phyloP scores from a whole-genome alignment of 2,797 vertebrate genomes.

The Lycodopsis pacificus region DNA sequence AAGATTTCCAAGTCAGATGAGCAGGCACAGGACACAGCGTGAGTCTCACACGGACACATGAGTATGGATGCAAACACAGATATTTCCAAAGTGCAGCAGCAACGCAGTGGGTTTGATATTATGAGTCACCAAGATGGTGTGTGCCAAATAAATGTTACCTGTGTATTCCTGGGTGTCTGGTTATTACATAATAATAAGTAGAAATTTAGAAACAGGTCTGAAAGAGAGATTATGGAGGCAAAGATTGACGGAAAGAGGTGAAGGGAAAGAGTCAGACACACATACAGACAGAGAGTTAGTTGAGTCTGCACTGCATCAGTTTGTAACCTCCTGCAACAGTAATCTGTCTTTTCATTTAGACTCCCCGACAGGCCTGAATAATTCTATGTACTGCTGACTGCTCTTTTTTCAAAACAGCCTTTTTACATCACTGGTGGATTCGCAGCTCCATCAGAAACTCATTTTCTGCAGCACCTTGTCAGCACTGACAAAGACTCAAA shows the following conservation, averaged over 20 bases:
- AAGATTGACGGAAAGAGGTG: conserved; percentile 21
- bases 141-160: not conserved
- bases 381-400: conserved; percentile 65
- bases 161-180: conserved; percentile 4
- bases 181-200: not conserved
- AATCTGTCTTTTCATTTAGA: conserved; percentile 62
- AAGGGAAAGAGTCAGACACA: conserved; percentile 7
- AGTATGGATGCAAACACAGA: conserved; percentile 22
- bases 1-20: conserved; percentile 97
- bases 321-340: conserved; percentile 55
- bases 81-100: not conserved
- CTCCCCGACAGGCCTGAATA: conserved; percentile 54
- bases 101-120: not conserved
- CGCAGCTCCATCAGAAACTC: conserved; percentile 48
- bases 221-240: conserved; percentile 31
- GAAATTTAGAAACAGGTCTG: conserved; percentile 2
- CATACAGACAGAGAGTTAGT: conserved; percentile 50
- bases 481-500: conserved; percentile 46
- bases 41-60: conserved; percentile 79
- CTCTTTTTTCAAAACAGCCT: conserved; percentile 36
- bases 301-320: conserved; percentile 52
- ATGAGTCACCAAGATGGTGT: conserved; percentile 2
- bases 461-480: conserved; percentile 56
- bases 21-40: conserved; percentile 91
- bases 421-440: conserved; percentile 52